A percentile compares a stretch with the other conserved stretches of the same genome.
phyloP scores from a whole-genome alignment of 1,140 invertebrate species.

The Neotoxoptera formosana region DNA sequence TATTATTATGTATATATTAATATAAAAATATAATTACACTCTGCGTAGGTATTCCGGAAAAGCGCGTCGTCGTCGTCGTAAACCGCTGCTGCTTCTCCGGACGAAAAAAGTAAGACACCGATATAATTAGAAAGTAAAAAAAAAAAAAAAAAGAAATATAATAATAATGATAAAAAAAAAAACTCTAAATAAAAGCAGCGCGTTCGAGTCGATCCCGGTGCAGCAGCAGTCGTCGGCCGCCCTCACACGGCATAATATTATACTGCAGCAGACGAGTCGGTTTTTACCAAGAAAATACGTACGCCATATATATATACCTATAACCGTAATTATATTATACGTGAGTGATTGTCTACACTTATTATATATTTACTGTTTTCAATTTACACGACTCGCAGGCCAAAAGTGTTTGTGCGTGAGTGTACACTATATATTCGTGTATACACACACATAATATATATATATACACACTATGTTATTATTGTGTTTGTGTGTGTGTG shows the following conservation, averaged over 20 bases:
- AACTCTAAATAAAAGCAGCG: neutral
- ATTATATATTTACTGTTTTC: slow-evolving; percentile 32
- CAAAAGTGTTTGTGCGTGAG: slow-evolving; percentile 5
- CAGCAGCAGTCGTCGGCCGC: neutral
- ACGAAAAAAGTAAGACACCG: neutral
- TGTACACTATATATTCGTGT: neutral
- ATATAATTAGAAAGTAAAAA: slow-evolving; percentile 4
- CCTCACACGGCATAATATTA: too few species aligned
- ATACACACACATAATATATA: neutral
- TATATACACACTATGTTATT: neutral
- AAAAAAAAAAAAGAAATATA: neutral
- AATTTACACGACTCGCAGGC: slow-evolving; percentile 21
- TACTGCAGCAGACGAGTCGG: neutral
- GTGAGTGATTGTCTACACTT: slow-evolving; percentile 14
- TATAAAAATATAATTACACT: too few species aligned
- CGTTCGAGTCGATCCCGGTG: neutral
- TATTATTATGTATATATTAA: neutral
- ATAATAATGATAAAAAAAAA: neutral
- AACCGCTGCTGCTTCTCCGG: neutral
- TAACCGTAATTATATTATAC: slow-evolving; percentile 19
- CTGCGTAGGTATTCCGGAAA: neutral
- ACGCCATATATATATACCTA: neutral
- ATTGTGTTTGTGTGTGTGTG: slow-evolving; percentile 23
- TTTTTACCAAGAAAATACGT: neutral
- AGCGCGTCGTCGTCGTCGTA: too few species aligned